Percentiles rank a stretch among this genome's conserved stretches.
phyloP scores from a whole-genome alignment of 2,888 invertebrate genomes.

The Athrips mouffetella region DNA sequence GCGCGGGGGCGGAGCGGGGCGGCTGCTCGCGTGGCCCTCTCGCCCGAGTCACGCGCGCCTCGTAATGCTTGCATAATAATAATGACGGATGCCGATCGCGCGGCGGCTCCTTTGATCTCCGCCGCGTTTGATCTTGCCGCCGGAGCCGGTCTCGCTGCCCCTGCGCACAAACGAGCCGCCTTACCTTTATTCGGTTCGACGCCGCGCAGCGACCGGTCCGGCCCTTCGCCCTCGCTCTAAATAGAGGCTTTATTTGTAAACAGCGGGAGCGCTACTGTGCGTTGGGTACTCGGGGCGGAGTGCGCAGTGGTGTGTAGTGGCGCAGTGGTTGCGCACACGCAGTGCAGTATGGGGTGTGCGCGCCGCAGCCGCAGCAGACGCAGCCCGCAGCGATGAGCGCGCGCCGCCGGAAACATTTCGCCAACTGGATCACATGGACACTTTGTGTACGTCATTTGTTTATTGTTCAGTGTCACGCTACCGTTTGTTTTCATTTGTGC shows the following conservation, averaged over 20 bases:
- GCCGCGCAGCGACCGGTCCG: constrained; percentile 62
- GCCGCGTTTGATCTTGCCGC: constrained; percentile 74
- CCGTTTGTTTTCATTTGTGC: constrained; percentile 7
- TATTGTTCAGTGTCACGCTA: constrained; percentile 28
- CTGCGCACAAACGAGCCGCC: constrained; percentile 74
- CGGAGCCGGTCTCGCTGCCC: constrained; percentile 71
- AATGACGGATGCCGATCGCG: constrained; percentile 79
- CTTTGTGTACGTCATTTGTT: constrained; percentile 64
- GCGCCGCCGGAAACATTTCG: constrained; percentile 28
- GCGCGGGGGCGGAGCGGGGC: constrained; percentile 29
- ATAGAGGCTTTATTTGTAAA: constrained; percentile 76
- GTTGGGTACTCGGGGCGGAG: constrained; percentile 35
- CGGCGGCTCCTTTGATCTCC: constrained; percentile 76
- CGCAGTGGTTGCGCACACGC: constrained; percentile 31
- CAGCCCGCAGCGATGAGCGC: constrained; percentile 29
- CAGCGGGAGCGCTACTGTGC: constrained; percentile 71
- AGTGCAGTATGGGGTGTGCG: constrained; percentile 66
- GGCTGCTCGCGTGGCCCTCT: constrained; percentile 74
- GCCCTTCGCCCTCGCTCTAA: constrained; percentile 76
- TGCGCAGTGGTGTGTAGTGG: constrained; percentile 46
- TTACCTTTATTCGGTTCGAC: constrained; percentile 76
- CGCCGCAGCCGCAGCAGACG: constrained; percentile 37
- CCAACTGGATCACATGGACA: constrained; percentile 58
- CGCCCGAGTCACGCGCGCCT: constrained; percentile 77
- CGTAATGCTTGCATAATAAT: constrained; percentile 79